Percentiles rank a stretch among this genome's conserved stretches.
These are phyloP conservation scores for Agrochola circellaris DNA, from an alignment of 2,888 invertebrate genomes.

Conservation along the genomic window DNA sequence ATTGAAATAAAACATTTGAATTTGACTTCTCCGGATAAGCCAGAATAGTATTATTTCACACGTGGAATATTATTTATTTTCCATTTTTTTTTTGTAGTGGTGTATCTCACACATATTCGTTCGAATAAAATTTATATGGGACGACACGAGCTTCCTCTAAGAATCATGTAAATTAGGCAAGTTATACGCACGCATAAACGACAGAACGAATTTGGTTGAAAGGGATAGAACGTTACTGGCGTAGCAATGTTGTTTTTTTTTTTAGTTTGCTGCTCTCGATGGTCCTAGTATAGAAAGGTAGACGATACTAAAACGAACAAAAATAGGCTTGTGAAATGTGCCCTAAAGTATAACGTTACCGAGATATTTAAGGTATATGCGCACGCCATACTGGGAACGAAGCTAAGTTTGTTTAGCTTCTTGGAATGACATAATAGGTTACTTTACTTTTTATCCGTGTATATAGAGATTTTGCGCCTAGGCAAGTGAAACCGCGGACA, in stretches of 20 bases:
- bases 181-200: neutral
- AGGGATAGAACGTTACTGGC: neutral
- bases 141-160: neutral
- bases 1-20: neutral
- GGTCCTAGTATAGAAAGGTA: neutral
- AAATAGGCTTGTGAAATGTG: neutral
- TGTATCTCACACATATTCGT: neutral
- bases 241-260: neutral
- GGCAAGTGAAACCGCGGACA: neutral
- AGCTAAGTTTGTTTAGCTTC: too few relatives aligned
- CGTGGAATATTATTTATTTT: neutral
- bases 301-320: neutral
- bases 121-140: neutral
- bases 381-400: too few relatives aligned
- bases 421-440: neutral
- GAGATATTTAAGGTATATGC: too few relatives aligned
- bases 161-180: too few relatives aligned
- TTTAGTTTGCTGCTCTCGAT: too few relatives aligned
- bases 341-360: too few relatives aligned
- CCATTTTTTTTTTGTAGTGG: neutral
- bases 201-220: neutral
- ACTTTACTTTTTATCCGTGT: neutral
- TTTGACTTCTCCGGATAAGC: neutral
- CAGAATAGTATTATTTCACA: neutral
- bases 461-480: neutral